phyloP scores from a whole-genome alignment of 2,113 vertebrate genomes.

The Bambusicola thoracicus region DNA sequence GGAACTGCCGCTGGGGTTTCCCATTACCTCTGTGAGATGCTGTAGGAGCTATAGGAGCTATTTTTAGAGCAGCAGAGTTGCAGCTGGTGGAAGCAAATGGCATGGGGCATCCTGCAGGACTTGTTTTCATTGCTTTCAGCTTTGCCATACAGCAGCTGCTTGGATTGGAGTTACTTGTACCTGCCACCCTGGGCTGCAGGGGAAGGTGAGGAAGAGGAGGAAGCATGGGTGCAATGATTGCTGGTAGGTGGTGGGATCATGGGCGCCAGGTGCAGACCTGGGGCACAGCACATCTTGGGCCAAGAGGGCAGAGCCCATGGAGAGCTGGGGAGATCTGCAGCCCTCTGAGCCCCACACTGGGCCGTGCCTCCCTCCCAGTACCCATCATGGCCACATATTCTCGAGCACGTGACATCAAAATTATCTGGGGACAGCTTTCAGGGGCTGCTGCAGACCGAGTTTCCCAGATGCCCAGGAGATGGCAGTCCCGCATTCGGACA shows the following conservation, averaged over 20 bases:
- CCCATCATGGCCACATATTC: rapidly evolving
- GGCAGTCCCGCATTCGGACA: constrained; percentile 18
- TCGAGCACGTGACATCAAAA: not conserved
- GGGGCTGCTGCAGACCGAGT: not conserved
- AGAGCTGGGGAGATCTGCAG: not conserved
- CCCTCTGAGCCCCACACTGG: rapidly evolving
- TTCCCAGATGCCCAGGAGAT: constrained; percentile 19
- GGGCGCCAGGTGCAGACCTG: not conserved
- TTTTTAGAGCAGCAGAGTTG: not conserved
- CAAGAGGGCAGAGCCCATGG: not conserved
- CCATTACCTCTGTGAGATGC: not conserved
- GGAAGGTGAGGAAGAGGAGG: not conserved
- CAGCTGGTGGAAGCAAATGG: not conserved
- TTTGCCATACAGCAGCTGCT: not conserved
- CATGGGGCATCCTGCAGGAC: not conserved
- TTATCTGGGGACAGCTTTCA: rapidly evolving
- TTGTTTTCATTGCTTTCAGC: not conserved
- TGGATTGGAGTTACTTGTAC: rapidly evolving
- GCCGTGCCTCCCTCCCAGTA: not conserved
- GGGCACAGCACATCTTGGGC: not conserved
- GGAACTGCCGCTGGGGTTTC: not conserved
- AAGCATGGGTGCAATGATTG: not conserved
- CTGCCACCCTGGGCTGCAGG: not conserved
- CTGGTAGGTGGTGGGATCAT: not conserved
- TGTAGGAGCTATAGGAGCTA: not conserved